These are phyloP conservation scores for Drosophila teissieri DNA, from an alignment of 1,140 invertebrate genomes.

Conservation along the genomic window DNA sequence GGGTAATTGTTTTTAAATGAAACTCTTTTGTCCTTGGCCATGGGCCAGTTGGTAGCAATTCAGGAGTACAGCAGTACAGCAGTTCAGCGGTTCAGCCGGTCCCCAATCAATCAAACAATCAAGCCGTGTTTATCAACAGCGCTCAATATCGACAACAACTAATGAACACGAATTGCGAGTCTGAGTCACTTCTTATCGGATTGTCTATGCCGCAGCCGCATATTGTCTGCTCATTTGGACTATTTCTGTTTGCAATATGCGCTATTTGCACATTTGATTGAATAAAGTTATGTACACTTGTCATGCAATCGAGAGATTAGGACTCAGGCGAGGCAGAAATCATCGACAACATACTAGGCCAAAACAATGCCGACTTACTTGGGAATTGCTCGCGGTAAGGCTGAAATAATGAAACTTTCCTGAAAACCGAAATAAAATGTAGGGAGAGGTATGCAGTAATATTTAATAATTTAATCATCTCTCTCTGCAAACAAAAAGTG, in stretches of 20 bases:
- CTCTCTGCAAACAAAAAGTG: not conserved
- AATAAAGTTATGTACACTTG: conserved; percentile 70
- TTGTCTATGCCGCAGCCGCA: conserved; percentile 14
- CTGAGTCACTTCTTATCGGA: conserved; percentile 27
- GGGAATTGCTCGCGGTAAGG: not conserved
- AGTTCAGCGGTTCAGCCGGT: not conserved
- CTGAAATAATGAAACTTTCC: not conserved
- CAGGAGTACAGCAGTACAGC: conserved; percentile 18
- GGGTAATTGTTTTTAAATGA: conserved; percentile 76
- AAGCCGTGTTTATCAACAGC: conserved; percentile 45
- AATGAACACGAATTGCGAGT: conserved; percentile 33
- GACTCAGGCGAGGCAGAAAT: conserved; percentile 27
- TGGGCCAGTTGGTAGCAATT: conserved; percentile 27
- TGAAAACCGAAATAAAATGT: not conserved
- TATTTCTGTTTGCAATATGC: conserved; percentile 49
- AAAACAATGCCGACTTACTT: not conserved
- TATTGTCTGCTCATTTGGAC: conserved; percentile 45
- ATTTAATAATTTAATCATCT: no score
- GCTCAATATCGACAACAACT: conserved; percentile 65
- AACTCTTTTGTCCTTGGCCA: conserved; percentile 60
- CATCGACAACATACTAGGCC: not conserved
- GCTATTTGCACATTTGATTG: conserved; percentile 63
- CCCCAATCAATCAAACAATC: conserved; percentile 47
- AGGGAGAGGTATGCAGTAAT: not conserved
- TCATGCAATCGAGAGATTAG: conserved; percentile 76